Conservation (phyloP, 2,888 invertebrate species). For the Synergus itoensis region DNA sequence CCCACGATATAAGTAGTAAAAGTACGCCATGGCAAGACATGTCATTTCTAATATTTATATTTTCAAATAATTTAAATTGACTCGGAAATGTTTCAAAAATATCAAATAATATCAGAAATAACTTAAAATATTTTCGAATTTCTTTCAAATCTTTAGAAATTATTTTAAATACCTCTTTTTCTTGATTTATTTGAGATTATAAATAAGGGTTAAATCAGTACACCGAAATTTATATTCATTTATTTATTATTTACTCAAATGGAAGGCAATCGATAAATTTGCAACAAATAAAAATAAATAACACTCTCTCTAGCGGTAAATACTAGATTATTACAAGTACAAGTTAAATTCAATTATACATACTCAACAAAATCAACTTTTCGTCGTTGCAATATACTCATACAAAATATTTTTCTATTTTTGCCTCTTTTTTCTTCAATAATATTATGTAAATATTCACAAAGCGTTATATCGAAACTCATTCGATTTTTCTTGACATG, state of each 20-base stretch:
- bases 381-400: conserved; percentile 62
- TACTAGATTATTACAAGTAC: conserved; percentile 71
- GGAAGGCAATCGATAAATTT: conserved; percentile 78
- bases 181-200: not conserved
- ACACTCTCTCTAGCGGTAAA: conserved; percentile 77
- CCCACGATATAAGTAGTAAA: not conserved
- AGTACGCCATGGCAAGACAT: not conserved
- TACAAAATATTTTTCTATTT: conserved; percentile 68
- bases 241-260: conserved; percentile 77
- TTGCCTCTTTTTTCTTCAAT: conserved; percentile 53
- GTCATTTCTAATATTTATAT: no score
- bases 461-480: conserved; percentile 41
- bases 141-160: no score
- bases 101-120: no score
- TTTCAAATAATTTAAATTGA: no score
- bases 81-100: no score
- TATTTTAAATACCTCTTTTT: no score
- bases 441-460: conserved; percentile 28
- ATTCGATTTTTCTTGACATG: conserved; percentile 51
- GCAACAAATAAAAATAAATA: conserved; percentile 78
- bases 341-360: conserved; percentile 71
- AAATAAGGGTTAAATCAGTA: not conserved
- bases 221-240: conserved; percentile 46
- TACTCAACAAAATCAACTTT: conserved; percentile 69
- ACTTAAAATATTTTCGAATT: no score